Conservation (phyloP, 2,888 invertebrate species). For the Spilosoma lubricipeda region DNA sequence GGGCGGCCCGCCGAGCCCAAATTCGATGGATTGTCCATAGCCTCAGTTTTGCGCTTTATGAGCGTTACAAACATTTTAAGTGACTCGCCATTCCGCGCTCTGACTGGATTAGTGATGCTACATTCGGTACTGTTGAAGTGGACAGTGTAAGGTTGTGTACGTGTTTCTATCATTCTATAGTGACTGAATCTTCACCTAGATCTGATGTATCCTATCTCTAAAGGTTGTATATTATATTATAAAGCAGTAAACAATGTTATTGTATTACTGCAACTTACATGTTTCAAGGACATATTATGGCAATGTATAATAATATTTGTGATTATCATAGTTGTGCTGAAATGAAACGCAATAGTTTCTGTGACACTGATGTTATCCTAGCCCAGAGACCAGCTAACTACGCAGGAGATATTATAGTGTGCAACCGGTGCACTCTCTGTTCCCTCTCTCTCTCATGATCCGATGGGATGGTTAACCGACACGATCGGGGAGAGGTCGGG, state of each 20-base stretch:
- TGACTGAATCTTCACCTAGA: conserved; percentile 16
- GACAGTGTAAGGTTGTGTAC: conserved; percentile 28
- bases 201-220: conserved; percentile 13
- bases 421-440: too few relatives aligned
- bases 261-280: not conserved
- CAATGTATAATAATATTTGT: conserved; percentile 6
- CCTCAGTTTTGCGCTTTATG: conserved; percentile 78
- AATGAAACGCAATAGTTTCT: not conserved
- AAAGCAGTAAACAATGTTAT: not conserved
- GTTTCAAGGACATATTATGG: not conserved
- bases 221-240: conserved; percentile 29
- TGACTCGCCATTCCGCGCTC: conserved; percentile 45
- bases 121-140: conserved; percentile 20
- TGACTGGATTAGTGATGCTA: conserved; percentile 21
- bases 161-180: conserved; percentile 18
- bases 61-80: conserved; percentile 63
- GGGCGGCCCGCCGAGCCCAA: conserved; percentile 89
- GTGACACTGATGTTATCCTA: not conserved
- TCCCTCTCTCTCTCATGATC: too few relatives aligned
- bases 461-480: too few relatives aligned
- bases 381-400: too few relatives aligned
- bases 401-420: too few relatives aligned
- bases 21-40: conserved; percentile 91
- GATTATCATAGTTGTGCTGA: not conserved
- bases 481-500: too few relatives aligned